These are phyloP conservation scores for Cydia amplana DNA, from an alignment of 1,140 invertebrate genomes.

Conservation along the genomic window DNA sequence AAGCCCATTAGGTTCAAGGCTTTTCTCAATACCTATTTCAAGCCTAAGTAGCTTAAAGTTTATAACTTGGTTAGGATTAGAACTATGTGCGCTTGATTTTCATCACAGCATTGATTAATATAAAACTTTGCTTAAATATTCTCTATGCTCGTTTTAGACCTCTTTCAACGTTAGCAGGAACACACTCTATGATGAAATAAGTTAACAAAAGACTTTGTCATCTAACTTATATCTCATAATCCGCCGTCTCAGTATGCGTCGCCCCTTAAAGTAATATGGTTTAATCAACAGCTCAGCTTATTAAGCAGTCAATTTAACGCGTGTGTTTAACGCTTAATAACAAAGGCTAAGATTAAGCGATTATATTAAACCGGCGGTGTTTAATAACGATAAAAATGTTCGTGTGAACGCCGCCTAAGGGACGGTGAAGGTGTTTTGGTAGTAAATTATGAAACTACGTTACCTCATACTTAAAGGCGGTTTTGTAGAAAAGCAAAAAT, in stretches of 20 bases:
- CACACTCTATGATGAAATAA: too few species aligned
- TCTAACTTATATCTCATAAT: too few species aligned
- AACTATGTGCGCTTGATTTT: background rate
- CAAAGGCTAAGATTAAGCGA: constrained; percentile 27
- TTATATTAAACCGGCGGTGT: background rate
- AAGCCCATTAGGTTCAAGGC: background rate
- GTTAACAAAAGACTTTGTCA: too few species aligned
- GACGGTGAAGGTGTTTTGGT: too few species aligned
- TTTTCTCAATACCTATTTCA: background rate
- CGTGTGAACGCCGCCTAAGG: background rate
- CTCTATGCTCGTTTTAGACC: background rate
- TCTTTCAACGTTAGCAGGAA: background rate
- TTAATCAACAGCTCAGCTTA: constrained; percentile 30
- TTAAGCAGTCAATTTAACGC: constrained; percentile 32
- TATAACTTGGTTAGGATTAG: background rate
- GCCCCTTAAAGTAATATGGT: constrained; percentile 24
- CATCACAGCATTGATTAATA: background rate
- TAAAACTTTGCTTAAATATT: background rate
- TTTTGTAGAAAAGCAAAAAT: too few species aligned
- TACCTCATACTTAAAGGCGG: too few species aligned
- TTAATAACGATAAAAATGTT: constrained; percentile 17
- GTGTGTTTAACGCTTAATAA: constrained; percentile 30
- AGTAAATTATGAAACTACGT: too few species aligned
- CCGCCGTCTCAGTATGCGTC: background rate
- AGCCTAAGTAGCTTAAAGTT: background rate